Conservation (phyloP, 2,113 vertebrate genomes). For the Bubo scandiacus region DNA sequence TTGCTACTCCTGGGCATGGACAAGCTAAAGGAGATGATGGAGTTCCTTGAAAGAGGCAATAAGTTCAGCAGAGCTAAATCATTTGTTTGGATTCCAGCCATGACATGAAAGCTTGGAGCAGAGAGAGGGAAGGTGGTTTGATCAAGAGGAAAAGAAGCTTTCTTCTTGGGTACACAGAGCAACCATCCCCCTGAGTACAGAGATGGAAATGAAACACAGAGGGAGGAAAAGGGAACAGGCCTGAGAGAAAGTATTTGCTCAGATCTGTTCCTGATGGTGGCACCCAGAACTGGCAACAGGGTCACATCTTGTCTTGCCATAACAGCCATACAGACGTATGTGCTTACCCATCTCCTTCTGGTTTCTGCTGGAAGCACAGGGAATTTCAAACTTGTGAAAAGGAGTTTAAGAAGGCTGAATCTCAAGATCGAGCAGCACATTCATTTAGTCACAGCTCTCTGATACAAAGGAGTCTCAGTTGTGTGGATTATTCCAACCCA, state of each 20-base stretch:
- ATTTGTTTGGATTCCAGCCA: constrained; percentile 11
- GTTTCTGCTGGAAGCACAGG: neutral
- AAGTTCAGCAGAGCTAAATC: constrained; percentile 1
- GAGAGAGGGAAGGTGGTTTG: neutral
- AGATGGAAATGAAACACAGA: neutral
- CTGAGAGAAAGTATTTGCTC: neutral
- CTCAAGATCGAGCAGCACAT: neutral
- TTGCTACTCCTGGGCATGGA: neutral
- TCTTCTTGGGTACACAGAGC: neutral
- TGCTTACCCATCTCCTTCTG: neutral
- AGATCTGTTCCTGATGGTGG: neutral
- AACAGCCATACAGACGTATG: neutral
- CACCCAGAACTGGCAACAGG: neutral
- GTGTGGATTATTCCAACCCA: neutral
- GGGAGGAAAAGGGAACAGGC: neutral
- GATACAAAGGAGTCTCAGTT: neutral
- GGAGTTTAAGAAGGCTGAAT: neutral
- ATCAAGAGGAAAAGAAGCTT: neutral
- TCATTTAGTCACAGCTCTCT: neutral
- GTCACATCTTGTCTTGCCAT: neutral
- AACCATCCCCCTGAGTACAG: neutral
- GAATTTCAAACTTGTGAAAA: neutral
- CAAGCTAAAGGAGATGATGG: constrained; percentile 4
- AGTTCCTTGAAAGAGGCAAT: neutral
- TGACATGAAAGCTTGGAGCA: neutral